Percentiles rank a stretch among this genome's conserved stretches.
Evolutionary conservation across 2,113 vertebrate species (phyloP).

Genomic region (Trematocara unimaculatum): DNA sequence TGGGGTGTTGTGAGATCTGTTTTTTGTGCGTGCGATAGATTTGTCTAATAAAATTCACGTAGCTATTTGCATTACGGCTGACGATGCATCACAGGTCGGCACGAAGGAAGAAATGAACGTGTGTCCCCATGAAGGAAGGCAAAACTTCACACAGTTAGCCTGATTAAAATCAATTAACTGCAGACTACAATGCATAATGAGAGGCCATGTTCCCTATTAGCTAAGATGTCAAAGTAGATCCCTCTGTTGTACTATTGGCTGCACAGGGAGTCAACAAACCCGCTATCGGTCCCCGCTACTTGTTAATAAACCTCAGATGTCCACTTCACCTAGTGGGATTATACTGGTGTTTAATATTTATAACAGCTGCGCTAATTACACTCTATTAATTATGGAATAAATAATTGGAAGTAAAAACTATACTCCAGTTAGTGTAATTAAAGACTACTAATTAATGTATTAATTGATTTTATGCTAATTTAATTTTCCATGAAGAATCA

Average conservation of each 20-base stretch:
- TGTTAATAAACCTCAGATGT: slow-evolving; percentile 42
- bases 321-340: slow-evolving; percentile 36
- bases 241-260: background rate
- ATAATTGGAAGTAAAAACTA: slow-evolving; percentile 72
- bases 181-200: background rate
- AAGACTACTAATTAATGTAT: slow-evolving; percentile 74
- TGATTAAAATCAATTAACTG: slow-evolving; percentile 19
- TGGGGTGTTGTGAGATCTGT: background rate
- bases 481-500: slow-evolving; percentile 66
- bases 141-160: slow-evolving; percentile 25
- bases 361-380: slow-evolving; percentile 70
- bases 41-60: background rate
- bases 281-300: slow-evolving; percentile 13
- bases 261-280: slow-evolving; percentile 5
- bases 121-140: background rate
- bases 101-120: background rate
- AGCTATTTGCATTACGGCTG: background rate
- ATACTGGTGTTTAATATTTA: slow-evolving; percentile 58
- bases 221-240: slow-evolving; percentile 12
- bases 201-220: slow-evolving; percentile 1
- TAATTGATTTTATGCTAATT: slow-evolving; percentile 81
- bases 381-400: slow-evolving; percentile 75
- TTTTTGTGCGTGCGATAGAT: background rate
- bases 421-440: slow-evolving; percentile 73
- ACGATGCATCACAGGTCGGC: background rate